These are phyloP conservation scores for Monochamus alternatus DNA, from an alignment of 2,888 invertebrate genomes.

Conservation along the genomic window DNA sequence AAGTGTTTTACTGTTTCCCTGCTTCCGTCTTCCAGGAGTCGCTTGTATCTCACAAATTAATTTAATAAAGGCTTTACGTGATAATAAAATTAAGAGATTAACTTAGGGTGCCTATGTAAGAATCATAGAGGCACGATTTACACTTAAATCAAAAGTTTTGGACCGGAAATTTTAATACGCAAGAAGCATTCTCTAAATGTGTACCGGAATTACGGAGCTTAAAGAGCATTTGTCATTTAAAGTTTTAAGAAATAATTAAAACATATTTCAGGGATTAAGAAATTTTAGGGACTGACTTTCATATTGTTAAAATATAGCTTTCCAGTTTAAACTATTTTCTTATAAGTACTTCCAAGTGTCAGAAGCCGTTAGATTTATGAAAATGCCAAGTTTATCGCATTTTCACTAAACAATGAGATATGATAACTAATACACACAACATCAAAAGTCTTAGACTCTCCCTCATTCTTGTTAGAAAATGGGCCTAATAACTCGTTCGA, in stretches of 20 bases:
- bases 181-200: not conserved
- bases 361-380: too few species aligned
- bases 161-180: constrained; percentile 6
- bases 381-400: too few species aligned
- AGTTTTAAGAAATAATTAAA: not conserved
- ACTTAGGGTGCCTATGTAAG: constrained; percentile 15
- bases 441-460: too few species aligned
- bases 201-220: not conserved
- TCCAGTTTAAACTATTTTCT: too few species aligned
- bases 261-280: constrained; percentile 6
- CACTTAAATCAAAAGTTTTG: constrained; percentile 22
- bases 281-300: not conserved
- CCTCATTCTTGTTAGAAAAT: too few species aligned
- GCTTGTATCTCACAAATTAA: constrained; percentile 22
- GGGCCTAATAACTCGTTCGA: too few species aligned
- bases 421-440: too few species aligned
- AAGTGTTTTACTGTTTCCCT: constrained; percentile 20
- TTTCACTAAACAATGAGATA: too few species aligned
- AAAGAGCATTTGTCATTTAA: not conserved
- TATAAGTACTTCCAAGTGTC: too few species aligned
- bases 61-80: constrained; percentile 25
- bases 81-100: constrained; percentile 28
- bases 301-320: too few species aligned
- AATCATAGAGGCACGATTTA: constrained; percentile 9
- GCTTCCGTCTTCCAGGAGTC: constrained; percentile 5